A percentile compares a stretch with the other conserved stretches of the same genome.
These are phyloP conservation scores for Enteromius afrohamiltoni DNA, from an alignment of 2,797 vertebrate species.

Conservation along the genomic window DNA sequence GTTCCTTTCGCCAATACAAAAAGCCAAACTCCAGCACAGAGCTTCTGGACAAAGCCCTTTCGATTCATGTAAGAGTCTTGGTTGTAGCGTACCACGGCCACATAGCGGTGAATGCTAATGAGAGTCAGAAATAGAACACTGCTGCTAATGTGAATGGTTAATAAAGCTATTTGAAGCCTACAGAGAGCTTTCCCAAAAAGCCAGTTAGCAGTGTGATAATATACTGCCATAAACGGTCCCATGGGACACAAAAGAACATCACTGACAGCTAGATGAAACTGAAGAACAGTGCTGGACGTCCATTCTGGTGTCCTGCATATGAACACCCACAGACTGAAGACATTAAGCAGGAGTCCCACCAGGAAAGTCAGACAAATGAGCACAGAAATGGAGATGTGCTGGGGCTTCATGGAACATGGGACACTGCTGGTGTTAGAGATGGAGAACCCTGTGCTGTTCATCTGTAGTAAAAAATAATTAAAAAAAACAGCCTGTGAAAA, in stretches of 20 bases:
- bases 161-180: slow-evolving; percentile 62
- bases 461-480: slow-evolving; percentile 28
- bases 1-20: slow-evolving; percentile 57
- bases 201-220: slow-evolving; percentile 64
- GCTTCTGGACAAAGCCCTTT: slow-evolving; percentile 65
- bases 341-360: slow-evolving; percentile 70
- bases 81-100: slow-evolving; percentile 58
- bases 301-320: slow-evolving; percentile 66
- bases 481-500: neutral
- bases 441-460: slow-evolving; percentile 36
- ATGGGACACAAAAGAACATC: slow-evolving; percentile 63
- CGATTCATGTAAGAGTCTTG: slow-evolving; percentile 62
- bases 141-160: slow-evolving; percentile 63
- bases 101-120: slow-evolving; percentile 68
- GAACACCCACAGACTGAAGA: slow-evolving; percentile 69
- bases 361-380: slow-evolving; percentile 70
- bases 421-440: slow-evolving; percentile 25
- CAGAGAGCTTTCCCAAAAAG: slow-evolving; percentile 68
- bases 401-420: slow-evolving; percentile 48
- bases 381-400: slow-evolving; percentile 61
- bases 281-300: slow-evolving; percentile 66
- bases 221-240: slow-evolving; percentile 62
- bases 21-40: slow-evolving; percentile 62
- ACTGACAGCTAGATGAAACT: slow-evolving; percentile 70
- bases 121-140: slow-evolving; percentile 71